Percentiles rank a stretch among this genome's conserved stretches.
Evolutionary conservation across 2,113 vertebrate species (phyloP).

Genomic region (Stomatorhinus ivindoensis): DNA sequence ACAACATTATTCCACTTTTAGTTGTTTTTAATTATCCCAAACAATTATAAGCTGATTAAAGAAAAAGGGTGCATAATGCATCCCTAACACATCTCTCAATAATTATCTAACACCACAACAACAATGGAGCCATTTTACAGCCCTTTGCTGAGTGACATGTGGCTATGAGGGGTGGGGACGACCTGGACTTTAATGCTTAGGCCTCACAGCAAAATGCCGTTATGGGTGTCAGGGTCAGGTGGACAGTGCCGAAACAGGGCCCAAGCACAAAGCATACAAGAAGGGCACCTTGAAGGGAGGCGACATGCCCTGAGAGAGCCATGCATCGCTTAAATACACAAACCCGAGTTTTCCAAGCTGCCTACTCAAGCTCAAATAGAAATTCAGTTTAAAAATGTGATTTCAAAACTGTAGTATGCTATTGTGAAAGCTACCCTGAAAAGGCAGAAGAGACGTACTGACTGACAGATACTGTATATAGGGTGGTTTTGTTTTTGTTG

Average conservation of each 20-base stretch:
- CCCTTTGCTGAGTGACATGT: conserved; percentile 8
- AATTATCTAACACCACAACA: not conserved
- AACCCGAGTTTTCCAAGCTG: not conserved
- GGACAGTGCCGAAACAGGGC: conserved; percentile 23
- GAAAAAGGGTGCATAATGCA: not conserved
- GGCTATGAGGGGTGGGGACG: conserved; percentile 21
- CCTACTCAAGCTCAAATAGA: not conserved
- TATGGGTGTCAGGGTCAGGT: conserved; percentile 41
- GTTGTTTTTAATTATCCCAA: not conserved
- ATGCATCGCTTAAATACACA: not conserved
- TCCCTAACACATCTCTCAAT: not conserved
- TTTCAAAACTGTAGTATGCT: not conserved
- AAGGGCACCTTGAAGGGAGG: not conserved
- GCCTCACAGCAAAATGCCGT: conserved; percentile 47
- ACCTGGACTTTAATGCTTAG: conserved; percentile 48
- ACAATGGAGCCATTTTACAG: conserved; percentile 36
- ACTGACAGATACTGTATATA: not conserved
- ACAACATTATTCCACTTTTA: not conserved
- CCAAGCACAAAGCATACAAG: not conserved
- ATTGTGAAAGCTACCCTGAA: not conserved
- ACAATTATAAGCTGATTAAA: not conserved
- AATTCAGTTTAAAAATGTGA: not conserved
- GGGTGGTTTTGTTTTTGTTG: not conserved
- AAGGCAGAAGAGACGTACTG: not conserved
- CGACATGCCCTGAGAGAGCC: not conserved